phyloP scores from a whole-genome alignment of 2,888 invertebrate species.

The Adela reaumurella region DNA sequence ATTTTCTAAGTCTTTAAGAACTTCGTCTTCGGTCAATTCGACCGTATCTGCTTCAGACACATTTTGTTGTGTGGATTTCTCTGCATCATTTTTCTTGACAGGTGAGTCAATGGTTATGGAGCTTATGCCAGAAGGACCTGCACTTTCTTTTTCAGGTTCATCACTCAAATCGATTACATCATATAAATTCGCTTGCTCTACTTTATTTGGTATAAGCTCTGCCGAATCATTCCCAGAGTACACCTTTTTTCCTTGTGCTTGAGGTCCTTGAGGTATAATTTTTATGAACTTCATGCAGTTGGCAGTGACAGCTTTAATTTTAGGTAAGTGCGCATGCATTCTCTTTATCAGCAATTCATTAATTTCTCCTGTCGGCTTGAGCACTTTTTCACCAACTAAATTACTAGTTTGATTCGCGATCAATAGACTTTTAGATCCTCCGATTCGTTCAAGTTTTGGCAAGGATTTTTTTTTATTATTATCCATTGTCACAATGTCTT shows the following conservation, averaged over 20 bases:
- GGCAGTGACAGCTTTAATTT: background rate
- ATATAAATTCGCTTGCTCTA: background rate
- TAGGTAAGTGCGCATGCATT: background rate
- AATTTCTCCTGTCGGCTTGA: no score
- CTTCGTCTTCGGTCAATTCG: conserved; percentile 23
- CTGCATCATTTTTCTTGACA: no score
- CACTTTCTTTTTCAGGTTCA: background rate
- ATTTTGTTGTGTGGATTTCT: no score
- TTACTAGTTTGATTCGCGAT: no score
- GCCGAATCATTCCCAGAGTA: background rate
- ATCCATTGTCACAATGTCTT: no score
- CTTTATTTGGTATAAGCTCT: background rate
- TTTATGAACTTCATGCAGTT: background rate
- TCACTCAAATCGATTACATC: background rate
- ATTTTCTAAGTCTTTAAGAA: conserved; percentile 24
- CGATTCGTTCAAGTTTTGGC: no score
- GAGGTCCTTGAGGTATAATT: no score
- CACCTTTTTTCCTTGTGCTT: background rate
- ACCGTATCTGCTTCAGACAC: background rate
- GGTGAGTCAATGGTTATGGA: no score
- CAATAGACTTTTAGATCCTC: no score
- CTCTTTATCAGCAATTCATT: background rate
- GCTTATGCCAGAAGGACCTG: no score
- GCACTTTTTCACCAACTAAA: no score
- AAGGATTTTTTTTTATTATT: no score